Evolutionary conservation across 2,113 vertebrate genomes (phyloP).

Genomic region (Pseudopodoces humilis): DNA sequence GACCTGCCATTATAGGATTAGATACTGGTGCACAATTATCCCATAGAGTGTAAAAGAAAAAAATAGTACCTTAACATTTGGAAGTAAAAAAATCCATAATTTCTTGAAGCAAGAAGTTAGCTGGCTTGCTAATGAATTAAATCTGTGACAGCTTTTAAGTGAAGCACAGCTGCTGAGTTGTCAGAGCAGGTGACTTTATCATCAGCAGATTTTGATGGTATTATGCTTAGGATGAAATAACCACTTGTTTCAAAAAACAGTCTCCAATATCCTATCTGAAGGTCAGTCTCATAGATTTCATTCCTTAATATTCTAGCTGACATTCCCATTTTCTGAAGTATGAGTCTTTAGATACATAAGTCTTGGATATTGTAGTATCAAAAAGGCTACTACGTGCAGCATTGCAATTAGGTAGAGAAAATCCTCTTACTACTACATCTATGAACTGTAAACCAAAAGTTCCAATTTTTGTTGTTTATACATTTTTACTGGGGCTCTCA

Average conservation of each 20-base stretch:
- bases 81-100: background rate
- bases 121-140: constrained; percentile 56
- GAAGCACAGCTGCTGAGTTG: constrained; percentile 35
- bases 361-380: constrained; percentile 68
- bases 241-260: constrained; percentile 45
- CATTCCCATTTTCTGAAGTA: constrained; percentile 70
- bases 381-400: constrained; percentile 38
- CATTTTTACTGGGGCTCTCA: background rate
- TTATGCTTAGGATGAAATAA: constrained; percentile 64
- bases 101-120: constrained; percentile 31
- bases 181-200: constrained; percentile 66
- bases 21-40: background rate
- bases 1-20: constrained; percentile 2
- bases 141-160: constrained; percentile 48
- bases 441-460: constrained; percentile 16
- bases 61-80: background rate
- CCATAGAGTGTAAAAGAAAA: background rate
- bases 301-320: constrained; percentile 70
- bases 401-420: constrained; percentile 60
- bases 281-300: constrained; percentile 61
- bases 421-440: constrained; percentile 15
- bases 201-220: constrained; percentile 59
- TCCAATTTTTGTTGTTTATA: background rate
- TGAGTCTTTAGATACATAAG: constrained; percentile 61
- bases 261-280: constrained; percentile 55